Evolutionary conservation across 2,797 vertebrate genomes (phyloP), one percentile per base, ranked within the genome.

Genomic region (Microctenopoma steveboyesi): DNA sequence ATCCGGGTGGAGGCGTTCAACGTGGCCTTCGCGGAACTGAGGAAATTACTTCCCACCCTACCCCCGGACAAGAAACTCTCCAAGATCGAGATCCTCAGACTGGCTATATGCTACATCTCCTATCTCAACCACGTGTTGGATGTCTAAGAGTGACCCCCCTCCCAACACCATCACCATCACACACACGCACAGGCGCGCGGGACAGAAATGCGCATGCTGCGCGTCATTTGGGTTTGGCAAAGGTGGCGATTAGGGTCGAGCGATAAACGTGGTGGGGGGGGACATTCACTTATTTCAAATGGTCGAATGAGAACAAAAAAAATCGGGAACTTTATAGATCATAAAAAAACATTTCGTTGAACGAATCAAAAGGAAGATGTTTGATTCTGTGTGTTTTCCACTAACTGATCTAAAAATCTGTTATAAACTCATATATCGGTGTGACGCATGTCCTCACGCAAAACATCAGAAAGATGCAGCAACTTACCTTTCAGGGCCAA

Each of bases 1-100:
- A 96, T 96, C 91, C 94, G 96, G 14, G 96, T 96, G 73, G 96
- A 96, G 84, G 95, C 96, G 64, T 96, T 96, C 88, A 96, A 96
- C 87, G 84, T 96, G 86, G 96, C 95, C 70, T 96, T 96, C 77
- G 95, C 95, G 3, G 96, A 96, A 91, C 94, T 96, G 60, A 89
- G 96, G 76, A 95, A 95, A 75, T 83, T 96, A 64, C 93, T 96
- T 35, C 96, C 96, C 62, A 96, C 96, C 9, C 90, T 96, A 55
- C 96, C 96, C 13, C 96, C 96, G 0, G 96, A 96, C 91, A 96
- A 96, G 88, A 96, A 96, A 87, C 95, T 96, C 30, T 96, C 95
- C 85, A 96, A 96, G 90, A 96, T 96, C 69, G 96, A 96, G 92
- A 96, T 96, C 83, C 94, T 96, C 73, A 95, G 96, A 74, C 92